Percentiles rank a stretch among this genome's conserved stretches.
Evolutionary conservation across 2,113 vertebrate genomes (phyloP).

Genomic region (Murina feae): DNA sequence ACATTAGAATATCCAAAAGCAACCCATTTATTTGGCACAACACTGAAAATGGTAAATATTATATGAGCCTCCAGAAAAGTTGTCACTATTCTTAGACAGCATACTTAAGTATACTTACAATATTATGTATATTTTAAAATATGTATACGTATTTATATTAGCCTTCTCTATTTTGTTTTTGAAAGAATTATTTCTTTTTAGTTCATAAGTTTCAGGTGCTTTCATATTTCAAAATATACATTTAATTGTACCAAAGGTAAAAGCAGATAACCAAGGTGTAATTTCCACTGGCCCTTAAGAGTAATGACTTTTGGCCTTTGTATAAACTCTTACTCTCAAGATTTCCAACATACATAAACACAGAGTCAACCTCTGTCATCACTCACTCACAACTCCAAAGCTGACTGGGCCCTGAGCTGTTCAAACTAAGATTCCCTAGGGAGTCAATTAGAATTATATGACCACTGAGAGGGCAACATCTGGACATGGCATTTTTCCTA

Average conservation of each 20-base stretch:
- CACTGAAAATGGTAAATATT: slow-evolving; percentile 1
- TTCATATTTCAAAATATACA: slow-evolving; percentile 20
- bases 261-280: slow-evolving; percentile 9
- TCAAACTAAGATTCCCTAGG: background rate
- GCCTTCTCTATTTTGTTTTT: slow-evolving; percentile 8
- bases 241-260: background rate
- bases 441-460: slow-evolving; percentile 55
- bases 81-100: background rate
- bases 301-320: slow-evolving; percentile 1
- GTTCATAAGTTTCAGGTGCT: background rate
- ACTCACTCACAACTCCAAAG: slow-evolving; percentile 26
- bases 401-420: background rate
- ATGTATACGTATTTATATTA: background rate
- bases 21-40: background rate
- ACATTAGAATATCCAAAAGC: background rate
- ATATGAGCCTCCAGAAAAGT: background rate
- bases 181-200: background rate
- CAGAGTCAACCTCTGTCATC: slow-evolving; percentile 37
- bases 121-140: background rate
- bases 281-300: background rate
- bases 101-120: background rate
- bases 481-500: slow-evolving; percentile 27
- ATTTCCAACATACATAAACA: background rate
- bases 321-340: slow-evolving; percentile 48
- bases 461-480: slow-evolving; percentile 8